These are phyloP conservation scores for Dendrocincla tyrannina DNA, from an alignment of 2,797 vertebrate genomes.

Conservation along the genomic window DNA sequence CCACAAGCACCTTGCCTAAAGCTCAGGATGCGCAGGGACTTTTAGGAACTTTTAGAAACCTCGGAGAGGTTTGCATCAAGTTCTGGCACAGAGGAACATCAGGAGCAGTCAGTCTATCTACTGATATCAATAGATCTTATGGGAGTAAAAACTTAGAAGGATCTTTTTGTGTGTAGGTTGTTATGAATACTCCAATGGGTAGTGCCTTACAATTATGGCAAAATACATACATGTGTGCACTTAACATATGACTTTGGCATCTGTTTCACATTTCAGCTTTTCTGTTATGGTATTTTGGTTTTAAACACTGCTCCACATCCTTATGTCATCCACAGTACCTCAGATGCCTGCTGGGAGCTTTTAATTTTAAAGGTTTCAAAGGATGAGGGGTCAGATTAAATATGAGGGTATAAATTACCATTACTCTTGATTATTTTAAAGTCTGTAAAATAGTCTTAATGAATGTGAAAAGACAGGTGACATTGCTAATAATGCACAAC, in stretches of 20 bases:
- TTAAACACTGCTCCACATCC: not conserved
- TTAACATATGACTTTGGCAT: not conserved
- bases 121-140: not conserved
- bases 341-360: not conserved
- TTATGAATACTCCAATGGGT: not conserved
- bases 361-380: not conserved
- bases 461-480: not conserved
- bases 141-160: not conserved
- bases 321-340: not conserved
- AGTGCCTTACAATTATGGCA: not conserved
- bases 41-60: not conserved
- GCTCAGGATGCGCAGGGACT: not conserved
- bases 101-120: not conserved
- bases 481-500: not conserved
- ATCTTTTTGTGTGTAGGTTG: not conserved
- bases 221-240: not conserved
- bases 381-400: not conserved
- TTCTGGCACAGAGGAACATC: not conserved
- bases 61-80: not conserved
- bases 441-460: not conserved
- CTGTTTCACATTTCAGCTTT: not conserved
- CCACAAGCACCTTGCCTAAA: not conserved
- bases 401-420: not conserved
- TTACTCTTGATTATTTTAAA: not conserved
- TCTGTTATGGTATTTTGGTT: not conserved